phyloP scores from a whole-genome alignment of 64 coral and sea anemone species.

The Montipora efflorescens region DNA sequence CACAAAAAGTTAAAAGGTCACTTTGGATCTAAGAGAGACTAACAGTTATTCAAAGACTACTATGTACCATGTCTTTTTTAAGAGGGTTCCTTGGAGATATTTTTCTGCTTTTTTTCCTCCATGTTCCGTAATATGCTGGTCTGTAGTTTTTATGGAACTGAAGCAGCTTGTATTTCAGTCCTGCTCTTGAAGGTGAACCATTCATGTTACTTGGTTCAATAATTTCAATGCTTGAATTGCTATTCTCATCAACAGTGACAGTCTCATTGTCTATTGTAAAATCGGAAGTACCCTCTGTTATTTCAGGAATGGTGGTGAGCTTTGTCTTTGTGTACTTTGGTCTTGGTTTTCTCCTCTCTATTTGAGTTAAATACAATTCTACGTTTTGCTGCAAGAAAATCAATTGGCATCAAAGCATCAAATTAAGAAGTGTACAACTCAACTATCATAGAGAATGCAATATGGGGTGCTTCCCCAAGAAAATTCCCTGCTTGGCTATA shows the following conservation, averaged over 20 bases:
- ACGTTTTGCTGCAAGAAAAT: conserved; percentile 13
- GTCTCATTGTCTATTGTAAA: conserved; percentile 5
- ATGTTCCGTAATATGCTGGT: conserved; percentile 91
- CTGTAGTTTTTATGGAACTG: conserved; percentile 85
- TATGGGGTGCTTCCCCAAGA: too few species aligned
- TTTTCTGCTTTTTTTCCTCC: conserved; percentile 79
- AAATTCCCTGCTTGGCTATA: too few species aligned
- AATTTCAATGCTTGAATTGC: conserved; percentile 65
- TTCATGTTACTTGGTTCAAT: conserved; percentile 43
- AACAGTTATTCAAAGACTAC: neutral
- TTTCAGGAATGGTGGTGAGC: neutral
- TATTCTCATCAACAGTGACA: conserved; percentile 73
- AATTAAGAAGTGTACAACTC: too few species aligned
- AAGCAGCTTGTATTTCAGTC: conserved; percentile 73
- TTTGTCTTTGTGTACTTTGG: conserved; percentile 38
- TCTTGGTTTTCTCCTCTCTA: conserved; percentile 44
- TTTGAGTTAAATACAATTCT: conserved; percentile 26
- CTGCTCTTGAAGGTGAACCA: neutral
- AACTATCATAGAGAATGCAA: too few species aligned
- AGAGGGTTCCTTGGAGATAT: conserved; percentile 94
- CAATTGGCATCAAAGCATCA: neutral
- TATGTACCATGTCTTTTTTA: conserved; percentile 76
- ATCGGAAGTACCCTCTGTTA: conserved; percentile 14
- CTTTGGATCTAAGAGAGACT: neutral
- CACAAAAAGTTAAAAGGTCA: too few species aligned